Percentiles rank a stretch among this genome's conserved stretches.
Conservation (phyloP, 2,113 vertebrate genomes). For the Tenebrosternarchus preto region DNA sequence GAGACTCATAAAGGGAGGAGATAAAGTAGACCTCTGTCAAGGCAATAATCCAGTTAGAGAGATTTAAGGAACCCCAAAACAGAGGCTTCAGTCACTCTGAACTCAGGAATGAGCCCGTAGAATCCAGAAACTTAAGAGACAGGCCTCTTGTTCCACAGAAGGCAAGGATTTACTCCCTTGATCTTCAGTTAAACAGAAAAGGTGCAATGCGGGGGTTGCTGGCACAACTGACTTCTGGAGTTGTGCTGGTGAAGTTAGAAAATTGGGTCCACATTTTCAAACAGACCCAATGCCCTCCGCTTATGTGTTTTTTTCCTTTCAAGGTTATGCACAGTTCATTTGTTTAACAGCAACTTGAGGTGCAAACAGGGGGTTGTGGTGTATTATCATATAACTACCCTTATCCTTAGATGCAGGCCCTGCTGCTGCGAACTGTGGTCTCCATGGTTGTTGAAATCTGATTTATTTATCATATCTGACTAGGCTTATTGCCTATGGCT, state of each 20-base stretch:
- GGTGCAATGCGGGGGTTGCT: background rate
- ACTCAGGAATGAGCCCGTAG: constrained; percentile 63
- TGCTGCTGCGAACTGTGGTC: background rate
- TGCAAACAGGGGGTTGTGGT: background rate
- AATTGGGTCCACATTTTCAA: background rate
- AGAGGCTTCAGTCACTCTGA: constrained; percentile 64
- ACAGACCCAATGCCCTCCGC: background rate
- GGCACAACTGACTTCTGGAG: background rate
- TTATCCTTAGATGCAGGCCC: background rate
- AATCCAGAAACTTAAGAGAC: constrained; percentile 61
- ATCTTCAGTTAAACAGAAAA: constrained; percentile 39
- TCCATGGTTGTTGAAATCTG: constrained; percentile 19
- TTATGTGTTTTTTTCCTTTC: background rate
- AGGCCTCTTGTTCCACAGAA: constrained; percentile 61
- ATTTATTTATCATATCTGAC: constrained; percentile 65
- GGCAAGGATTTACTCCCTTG: constrained; percentile 47
- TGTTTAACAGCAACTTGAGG: background rate
- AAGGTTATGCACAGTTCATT: background rate
- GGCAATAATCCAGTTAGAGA: constrained; percentile 76
- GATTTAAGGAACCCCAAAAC: constrained; percentile 63
- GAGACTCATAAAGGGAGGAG: constrained; percentile 61
- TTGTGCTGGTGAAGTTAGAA: constrained; percentile 10
- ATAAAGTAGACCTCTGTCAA: constrained; percentile 61
- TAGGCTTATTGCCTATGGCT: constrained; percentile 62
- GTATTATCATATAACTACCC: background rate